A percentile compares a stretch with the other conserved stretches of the same genome.
Evolutionary conservation across 2,888 invertebrate species (phyloP).

Genomic region (Steromphala cineraria): DNA sequence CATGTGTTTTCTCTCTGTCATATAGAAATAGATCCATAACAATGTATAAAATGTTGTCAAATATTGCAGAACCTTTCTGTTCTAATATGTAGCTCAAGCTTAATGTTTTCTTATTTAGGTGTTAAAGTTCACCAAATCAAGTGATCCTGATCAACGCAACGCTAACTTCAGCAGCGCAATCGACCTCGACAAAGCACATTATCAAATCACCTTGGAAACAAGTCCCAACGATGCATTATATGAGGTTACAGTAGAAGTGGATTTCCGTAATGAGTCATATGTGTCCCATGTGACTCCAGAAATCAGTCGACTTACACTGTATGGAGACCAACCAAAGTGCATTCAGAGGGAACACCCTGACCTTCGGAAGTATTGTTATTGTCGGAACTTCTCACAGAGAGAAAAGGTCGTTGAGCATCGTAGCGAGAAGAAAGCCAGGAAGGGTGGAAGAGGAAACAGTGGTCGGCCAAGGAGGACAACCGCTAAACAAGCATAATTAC

Average conservation of each 20-base stretch:
- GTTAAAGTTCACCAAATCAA: constrained; percentile 35
- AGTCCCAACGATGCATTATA: constrained; percentile 58
- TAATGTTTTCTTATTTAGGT: constrained; percentile 30
- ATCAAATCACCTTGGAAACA: constrained; percentile 68
- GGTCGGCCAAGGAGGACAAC: too few species aligned
- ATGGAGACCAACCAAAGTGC: constrained; percentile 64
- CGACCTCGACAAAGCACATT: constrained; percentile 33
- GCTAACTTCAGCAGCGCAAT: constrained; percentile 34
- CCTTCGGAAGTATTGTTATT: constrained; percentile 64
- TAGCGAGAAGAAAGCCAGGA: too few species aligned
- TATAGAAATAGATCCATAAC: too few species aligned
- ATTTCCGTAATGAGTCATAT: constrained; percentile 36
- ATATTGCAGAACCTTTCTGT: too few species aligned
- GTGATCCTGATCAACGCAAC: constrained; percentile 33
- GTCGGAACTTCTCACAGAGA: constrained; percentile 27
- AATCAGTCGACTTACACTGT: constrained; percentile 63
- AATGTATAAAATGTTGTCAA: too few species aligned
- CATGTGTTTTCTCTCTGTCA: too few species aligned
- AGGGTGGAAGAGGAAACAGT: too few species aligned
- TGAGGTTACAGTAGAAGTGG: constrained; percentile 62
- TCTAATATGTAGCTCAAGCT: neutral
- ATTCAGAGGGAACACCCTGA: constrained; percentile 57
- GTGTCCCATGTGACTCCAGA: constrained; percentile 11
- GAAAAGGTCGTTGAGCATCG: neutral
- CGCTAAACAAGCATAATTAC: too few species aligned